Base-by-base conservation (phyloP, 2,888 invertebrate species). In the Coelopa pilipes region DNA sequence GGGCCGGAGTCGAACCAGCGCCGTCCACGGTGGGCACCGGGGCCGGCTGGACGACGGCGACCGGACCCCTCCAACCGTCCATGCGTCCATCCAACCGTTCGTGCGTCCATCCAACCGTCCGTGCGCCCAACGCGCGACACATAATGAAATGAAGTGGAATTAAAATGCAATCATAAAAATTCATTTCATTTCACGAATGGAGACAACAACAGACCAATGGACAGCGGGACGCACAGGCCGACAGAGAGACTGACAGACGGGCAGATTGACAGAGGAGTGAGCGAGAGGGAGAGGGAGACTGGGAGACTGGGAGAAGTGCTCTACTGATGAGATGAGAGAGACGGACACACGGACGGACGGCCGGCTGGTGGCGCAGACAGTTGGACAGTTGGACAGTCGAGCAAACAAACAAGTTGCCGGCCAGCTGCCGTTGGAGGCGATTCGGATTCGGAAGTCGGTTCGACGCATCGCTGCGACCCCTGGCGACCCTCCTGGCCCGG, bases 151-250 rank as follows among this genome's bases (percentile, higher is more conserved):
- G 62, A 70, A 49, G 34, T 45, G 70, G 53, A 70, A 62, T 70
- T 62, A 50, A 62, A 62, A 70, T 62, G 70, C 70, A 62, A 62
- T 62, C 50, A 82, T 82, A 83, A 82, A 82, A 83, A 82, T 80
- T 83, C 80, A 82, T 82, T 83, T 83, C 81, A 82, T 81, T 82
- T 81, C 80, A 79, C 79, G 81, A 82, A 82, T 81, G 79, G 79
- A 81, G 80, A 72, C 55, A 74, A 72, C 63, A 71, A 72, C 55
- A 47, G 62, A 62, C 71, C 11, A 12, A 55, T 65, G 57, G 66
- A 63, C 62, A 34, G 45, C 21, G 60, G 66, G 68, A 34, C 21
- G 60, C 15, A 55, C 68, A 57, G 34, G 50, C 53, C 47, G 17
- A 67, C 60, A 53, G 60, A 73, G 47, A 60, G 15, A 34, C n/a